These are phyloP conservation scores for Erpetoichthys calabaricus DNA, from an alignment of 2,797 vertebrate species.

Conservation along the genomic window DNA sequence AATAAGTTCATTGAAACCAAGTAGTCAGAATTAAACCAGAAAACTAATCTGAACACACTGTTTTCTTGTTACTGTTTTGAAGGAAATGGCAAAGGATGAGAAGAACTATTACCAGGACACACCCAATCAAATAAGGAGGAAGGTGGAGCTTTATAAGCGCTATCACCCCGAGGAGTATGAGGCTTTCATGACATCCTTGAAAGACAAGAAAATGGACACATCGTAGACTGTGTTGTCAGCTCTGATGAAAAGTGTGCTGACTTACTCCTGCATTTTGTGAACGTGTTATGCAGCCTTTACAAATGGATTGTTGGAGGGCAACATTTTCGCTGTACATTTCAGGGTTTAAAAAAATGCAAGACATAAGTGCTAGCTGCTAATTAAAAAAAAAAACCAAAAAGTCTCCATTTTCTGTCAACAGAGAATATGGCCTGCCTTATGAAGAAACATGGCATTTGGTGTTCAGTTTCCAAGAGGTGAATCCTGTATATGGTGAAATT, in stretches of 20 bases:
- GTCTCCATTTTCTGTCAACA: no score
- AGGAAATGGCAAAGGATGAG: constrained; percentile 91
- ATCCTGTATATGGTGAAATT: no score
- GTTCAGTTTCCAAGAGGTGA: no score
- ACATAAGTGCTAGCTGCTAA: no score
- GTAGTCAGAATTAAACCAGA: no score
- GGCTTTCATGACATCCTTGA: constrained; percentile 44
- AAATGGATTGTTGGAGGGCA: background rate
- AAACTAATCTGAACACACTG: no score
- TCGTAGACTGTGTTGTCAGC: background rate
- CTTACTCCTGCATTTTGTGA: background rate
- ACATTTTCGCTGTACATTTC: background rate
- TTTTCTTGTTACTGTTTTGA: constrained; percentile 2
- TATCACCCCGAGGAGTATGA: constrained; percentile 61
- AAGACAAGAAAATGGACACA: constrained; percentile 35
- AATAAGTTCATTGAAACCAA: no score
- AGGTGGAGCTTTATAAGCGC: constrained; percentile 69
- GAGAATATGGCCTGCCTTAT: no score
- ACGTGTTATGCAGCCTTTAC: background rate
- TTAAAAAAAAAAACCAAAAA: no score
- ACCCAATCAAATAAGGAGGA: constrained; percentile 82
- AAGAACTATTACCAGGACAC: constrained; percentile 96
- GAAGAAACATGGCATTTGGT: no score
- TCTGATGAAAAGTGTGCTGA: background rate
- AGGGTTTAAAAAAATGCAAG: background rate